phyloP scores from a whole-genome alignment of 2,888 invertebrate species.

The Plagodis dolabraria region DNA sequence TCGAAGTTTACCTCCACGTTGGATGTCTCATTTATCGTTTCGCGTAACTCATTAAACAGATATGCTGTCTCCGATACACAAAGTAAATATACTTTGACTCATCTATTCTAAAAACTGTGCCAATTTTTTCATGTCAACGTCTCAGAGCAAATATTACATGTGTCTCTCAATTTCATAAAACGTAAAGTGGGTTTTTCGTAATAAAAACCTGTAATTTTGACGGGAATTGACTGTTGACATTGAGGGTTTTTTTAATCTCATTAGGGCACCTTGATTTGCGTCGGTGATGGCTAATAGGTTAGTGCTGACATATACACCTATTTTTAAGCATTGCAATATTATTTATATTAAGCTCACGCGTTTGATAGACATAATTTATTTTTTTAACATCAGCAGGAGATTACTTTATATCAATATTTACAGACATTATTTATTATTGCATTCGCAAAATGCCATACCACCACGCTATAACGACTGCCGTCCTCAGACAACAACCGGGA shows the following conservation, averaged over 20 bases:
- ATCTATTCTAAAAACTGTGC: slow-evolving; percentile 23
- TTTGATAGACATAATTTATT: too few species aligned
- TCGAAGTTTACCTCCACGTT: slow-evolving; percentile 1
- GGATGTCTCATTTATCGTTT: slow-evolving; percentile 22
- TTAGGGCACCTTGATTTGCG: slow-evolving; percentile 10
- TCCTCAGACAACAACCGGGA: too few species aligned
- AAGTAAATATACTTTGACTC: slow-evolving; percentile 28
- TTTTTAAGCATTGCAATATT: background rate
- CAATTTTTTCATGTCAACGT: slow-evolving; percentile 26
- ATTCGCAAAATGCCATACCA: too few species aligned
- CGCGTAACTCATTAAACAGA: slow-evolving; percentile 23
- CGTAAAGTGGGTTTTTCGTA: slow-evolving; percentile 13
- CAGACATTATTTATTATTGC: too few species aligned
- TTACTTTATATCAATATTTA: too few species aligned
- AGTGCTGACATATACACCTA: background rate
- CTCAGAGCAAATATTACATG: slow-evolving; percentile 12
- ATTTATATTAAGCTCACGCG: too few species aligned
- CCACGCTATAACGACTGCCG: too few species aligned
- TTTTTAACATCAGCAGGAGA: too few species aligned
- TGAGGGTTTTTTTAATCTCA: slow-evolving; percentile 3
- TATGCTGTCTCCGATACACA: slow-evolving; percentile 20
- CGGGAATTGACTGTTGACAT: slow-evolving; percentile 25
- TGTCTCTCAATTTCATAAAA: slow-evolving; percentile 20
- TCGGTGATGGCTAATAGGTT: background rate
- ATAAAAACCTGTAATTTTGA: slow-evolving; percentile 25